Base-by-base conservation (phyloP, 2,888 invertebrate species). In the Hirtodrosophila alboralis region DNA sequence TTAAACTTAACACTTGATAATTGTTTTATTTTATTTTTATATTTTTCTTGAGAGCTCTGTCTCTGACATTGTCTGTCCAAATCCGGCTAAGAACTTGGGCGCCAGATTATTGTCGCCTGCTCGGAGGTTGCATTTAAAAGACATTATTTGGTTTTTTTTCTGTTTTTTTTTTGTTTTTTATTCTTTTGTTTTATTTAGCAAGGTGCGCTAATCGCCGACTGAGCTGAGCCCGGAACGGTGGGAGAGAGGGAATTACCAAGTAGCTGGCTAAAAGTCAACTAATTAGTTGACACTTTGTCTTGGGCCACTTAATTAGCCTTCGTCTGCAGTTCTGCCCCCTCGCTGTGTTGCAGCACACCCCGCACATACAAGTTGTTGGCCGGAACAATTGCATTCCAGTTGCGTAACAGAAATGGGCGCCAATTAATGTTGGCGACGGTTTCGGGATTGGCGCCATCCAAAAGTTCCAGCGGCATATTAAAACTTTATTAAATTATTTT, bases 201-300 rank as follows among this genome's bases (percentile, higher is more conserved):
- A n/a, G 84, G 84, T 80, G 84, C 64, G 59, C 74, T 81, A 81
- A 84, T 84, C 83, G 68, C 83, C 74, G 68, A 75, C 76, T 81
- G 65, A 84, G 84, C 80, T 59, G n/a, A n/a, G 57, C 12, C 49
- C 56, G 56, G 60, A 56, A 54, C 71, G 40, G 34, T n/a, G n/a
- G n/a, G n/a, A n/a, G n/a, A n/a, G n/a, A n/a, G n/a, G n/a, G n/a
- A n/a, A n/a, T n/a, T n/a, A 33, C 41, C 44, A 57, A 68, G 58
- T 41, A 53, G 65, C 54, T 57, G 72, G 78, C 75, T 71, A 67
- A 74, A 79, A 83, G 76, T 75, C 79, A 69, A 65, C 84, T 81
- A 84, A 81, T 81, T 81, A 81, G 84, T 76, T 78, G 74, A 76
- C 84, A 81, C 80, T 81, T 84, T 81, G 71, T 78, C 74, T 76